Conservation (phyloP, 2,797 vertebrate genomes). For the Passerculus sandwichensis region DNA sequence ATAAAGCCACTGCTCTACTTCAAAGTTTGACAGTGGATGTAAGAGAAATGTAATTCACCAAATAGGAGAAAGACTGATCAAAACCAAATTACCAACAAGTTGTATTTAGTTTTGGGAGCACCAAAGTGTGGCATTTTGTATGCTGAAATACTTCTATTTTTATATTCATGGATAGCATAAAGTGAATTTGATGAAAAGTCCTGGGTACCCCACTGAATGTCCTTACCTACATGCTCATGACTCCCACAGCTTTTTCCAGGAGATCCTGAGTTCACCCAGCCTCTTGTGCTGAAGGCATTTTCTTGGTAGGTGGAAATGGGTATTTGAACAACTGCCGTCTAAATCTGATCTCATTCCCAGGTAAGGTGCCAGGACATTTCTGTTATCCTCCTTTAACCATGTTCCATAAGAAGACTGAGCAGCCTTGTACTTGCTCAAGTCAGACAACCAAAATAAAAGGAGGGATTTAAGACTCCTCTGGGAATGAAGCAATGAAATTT, state of each 20-base stretch:
- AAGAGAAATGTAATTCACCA: not conserved
- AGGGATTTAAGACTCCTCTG: not conserved
- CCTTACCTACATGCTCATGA: not conserved
- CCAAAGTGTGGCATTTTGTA: accelerated
- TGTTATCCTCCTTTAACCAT: not conserved
- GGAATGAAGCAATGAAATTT: not conserved
- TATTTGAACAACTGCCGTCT: not conserved
- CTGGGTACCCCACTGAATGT: not conserved
- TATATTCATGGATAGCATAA: not conserved
- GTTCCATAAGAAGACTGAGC: not conserved
- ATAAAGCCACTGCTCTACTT: not conserved
- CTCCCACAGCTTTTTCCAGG: not conserved
- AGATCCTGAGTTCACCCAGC: not conserved
- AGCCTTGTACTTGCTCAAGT: not conserved
- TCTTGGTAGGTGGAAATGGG: not conserved
- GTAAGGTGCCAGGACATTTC: not conserved
- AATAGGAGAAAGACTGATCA: not conserved
- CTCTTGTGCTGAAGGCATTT: not conserved
- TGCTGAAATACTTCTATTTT: not conserved
- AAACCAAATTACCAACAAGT: not conserved
- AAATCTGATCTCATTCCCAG: not conserved
- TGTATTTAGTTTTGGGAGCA: not conserved
- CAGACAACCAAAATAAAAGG: not conserved
- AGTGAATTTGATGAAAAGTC: not conserved
- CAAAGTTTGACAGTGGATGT: not conserved